Conservation (phyloP, 2,797 vertebrate genomes). For the Parauchenoglanis punctatus region DNA sequence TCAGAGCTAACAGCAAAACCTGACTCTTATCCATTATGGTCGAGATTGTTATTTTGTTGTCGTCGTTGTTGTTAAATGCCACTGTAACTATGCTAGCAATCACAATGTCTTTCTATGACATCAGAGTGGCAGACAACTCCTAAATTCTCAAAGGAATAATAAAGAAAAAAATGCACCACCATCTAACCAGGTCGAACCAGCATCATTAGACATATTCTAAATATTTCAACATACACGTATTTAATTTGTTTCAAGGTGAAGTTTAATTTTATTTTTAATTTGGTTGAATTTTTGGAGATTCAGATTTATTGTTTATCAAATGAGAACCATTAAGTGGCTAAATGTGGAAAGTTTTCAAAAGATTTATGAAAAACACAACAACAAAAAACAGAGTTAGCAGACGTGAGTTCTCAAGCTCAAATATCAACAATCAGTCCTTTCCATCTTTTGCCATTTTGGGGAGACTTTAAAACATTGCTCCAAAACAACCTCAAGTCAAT, state of each 20-base stretch:
- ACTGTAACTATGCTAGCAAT: not conserved
- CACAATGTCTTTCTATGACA: not conserved
- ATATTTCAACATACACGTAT: not conserved
- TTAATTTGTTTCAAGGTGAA: not conserved
- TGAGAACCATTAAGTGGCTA: not conserved
- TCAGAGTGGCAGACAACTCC: not conserved
- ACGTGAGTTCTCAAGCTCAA: not conserved
- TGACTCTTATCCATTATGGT: not conserved
- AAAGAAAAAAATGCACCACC: not conserved
- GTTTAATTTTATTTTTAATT: not conserved
- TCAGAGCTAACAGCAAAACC: not conserved
- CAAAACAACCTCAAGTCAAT: constrained; percentile 46
- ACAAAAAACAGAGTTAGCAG: not conserved
- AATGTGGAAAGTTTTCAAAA: not conserved
- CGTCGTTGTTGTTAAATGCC: not conserved
- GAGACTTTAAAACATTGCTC: constrained; percentile 30
- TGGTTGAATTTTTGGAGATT: not conserved
- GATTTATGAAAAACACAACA: not conserved
- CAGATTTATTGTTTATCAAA: not conserved
- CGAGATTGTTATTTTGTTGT: not conserved
- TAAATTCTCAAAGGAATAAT: not conserved
- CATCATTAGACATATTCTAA: not conserved
- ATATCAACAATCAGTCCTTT: constrained; percentile 22
- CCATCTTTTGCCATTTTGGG: constrained; percentile 34
- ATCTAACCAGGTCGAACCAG: not conserved